phyloP scores from a whole-genome alignment of 2,888 invertebrate species.

The Mycalesis mineus region DNA sequence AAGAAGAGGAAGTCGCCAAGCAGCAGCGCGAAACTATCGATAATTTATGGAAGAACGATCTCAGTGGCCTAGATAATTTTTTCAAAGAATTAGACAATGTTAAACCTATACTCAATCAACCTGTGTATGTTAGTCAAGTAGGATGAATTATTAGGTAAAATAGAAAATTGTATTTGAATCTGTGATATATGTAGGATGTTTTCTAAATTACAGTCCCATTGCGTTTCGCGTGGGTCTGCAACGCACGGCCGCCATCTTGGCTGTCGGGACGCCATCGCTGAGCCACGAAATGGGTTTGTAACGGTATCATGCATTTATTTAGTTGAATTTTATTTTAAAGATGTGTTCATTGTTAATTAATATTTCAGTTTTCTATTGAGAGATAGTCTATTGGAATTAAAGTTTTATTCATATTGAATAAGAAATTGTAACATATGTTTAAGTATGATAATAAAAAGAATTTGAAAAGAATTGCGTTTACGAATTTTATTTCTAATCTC shows the following conservation, averaged over 20 bases:
- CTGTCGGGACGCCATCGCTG: slow-evolving; percentile 78
- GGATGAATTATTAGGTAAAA: slow-evolving; percentile 52
- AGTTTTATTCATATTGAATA: slow-evolving; percentile 76
- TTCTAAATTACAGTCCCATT: slow-evolving; percentile 79
- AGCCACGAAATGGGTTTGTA: slow-evolving; percentile 79
- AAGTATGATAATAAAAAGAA: slow-evolving; percentile 71
- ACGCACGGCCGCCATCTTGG: slow-evolving; percentile 79
- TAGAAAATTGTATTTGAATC: slow-evolving; percentile 57
- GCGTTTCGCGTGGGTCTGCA: slow-evolving; percentile 78
- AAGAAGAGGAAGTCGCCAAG: slow-evolving; percentile 66
- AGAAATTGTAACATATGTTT: slow-evolving; percentile 74
- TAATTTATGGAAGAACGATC: slow-evolving; percentile 78
- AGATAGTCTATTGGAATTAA: slow-evolving; percentile 66
- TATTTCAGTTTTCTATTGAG: slow-evolving; percentile 66
- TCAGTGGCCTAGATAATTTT: slow-evolving; percentile 81
- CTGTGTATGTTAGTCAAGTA: slow-evolving; percentile 32
- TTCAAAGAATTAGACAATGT: slow-evolving; percentile 81
- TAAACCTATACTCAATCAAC: slow-evolving; percentile 62
- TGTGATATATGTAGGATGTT: slow-evolving; percentile 77
- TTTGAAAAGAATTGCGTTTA: slow-evolving; percentile 47
- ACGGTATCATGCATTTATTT: slow-evolving; percentile 76
- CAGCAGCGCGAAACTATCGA: slow-evolving; percentile 67
- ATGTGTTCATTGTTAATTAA: slow-evolving; percentile 30
- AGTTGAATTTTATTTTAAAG: slow-evolving; percentile 36
- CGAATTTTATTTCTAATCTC: slow-evolving; percentile 45